A percentile compares a stretch with the other conserved stretches of the same genome.
Conservation (phyloP, 2,113 vertebrate genomes). For the Dicerorhinus sumatrensis region DNA sequence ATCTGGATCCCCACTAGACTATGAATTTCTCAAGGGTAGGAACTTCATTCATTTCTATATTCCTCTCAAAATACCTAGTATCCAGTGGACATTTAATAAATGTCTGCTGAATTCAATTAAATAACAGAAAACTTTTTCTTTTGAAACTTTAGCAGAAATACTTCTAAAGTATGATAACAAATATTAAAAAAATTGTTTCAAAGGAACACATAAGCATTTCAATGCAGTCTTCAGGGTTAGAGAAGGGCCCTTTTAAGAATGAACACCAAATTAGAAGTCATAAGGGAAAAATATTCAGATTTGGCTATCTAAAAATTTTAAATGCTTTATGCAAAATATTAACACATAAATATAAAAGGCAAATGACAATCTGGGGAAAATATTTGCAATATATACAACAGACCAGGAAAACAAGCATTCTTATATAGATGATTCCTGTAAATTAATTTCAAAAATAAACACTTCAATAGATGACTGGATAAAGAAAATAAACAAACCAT, state of each 20-base stretch:
- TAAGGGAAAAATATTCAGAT: neutral
- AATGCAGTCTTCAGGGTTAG: neutral
- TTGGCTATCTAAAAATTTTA: neutral
- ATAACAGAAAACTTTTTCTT: neutral
- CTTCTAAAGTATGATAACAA: neutral
- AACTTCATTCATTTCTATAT: neutral
- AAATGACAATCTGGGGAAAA: neutral
- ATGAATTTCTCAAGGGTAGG: neutral
- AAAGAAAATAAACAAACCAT: neutral
- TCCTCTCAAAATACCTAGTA: neutral
- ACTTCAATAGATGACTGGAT: neutral
- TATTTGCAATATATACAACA: neutral
- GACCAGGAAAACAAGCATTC: neutral
- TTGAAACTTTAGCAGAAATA: conserved; percentile 1
- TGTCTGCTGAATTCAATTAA: neutral
- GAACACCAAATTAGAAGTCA: neutral
- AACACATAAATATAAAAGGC: neutral
- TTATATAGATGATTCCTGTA: neutral
- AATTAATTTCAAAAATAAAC: conserved; percentile 1
- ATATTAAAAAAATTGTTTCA: neutral
- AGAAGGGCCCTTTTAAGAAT: neutral
- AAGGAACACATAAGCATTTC: neutral
- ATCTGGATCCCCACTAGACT: neutral
- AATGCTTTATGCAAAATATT: neutral
- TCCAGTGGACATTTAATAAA: neutral